Percentiles rank a stretch among this genome's conserved stretches.
Conservation (phyloP, 2,113 vertebrate genomes). For the Neotoma lepida region DNA sequence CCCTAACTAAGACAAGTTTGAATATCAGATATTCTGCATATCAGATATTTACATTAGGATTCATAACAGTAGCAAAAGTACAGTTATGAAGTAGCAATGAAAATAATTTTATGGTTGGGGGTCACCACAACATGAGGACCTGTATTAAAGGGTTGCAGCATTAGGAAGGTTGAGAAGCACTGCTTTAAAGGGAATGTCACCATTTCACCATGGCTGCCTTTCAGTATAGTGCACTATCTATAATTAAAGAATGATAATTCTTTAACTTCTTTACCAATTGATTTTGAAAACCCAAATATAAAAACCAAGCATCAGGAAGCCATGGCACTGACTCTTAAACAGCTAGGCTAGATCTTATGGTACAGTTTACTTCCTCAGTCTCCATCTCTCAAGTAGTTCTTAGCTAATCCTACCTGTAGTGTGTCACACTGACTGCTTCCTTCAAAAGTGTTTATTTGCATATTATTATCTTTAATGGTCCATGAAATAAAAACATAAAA, state of each 20-base stretch:
- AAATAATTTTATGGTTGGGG: background rate
- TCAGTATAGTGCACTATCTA: background rate
- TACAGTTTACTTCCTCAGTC: background rate
- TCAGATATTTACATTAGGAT: background rate
- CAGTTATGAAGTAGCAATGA: background rate
- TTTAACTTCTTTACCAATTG: background rate
- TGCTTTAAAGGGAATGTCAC: background rate
- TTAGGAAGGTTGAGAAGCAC: background rate
- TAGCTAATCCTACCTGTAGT: background rate
- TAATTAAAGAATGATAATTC: background rate
- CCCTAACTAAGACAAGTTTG: background rate
- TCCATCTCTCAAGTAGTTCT: background rate
- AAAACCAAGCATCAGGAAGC: background rate
- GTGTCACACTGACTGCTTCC: background rate
- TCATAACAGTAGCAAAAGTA: background rate
- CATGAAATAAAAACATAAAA: background rate
- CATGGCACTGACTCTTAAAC: background rate
- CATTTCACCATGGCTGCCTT: background rate
- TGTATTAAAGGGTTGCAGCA: background rate
- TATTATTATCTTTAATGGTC: background rate
- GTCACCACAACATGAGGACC: background rate
- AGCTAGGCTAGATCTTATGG: background rate
- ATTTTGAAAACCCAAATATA: background rate
- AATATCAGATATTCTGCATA: background rate
- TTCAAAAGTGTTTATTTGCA: background rate